Conservation (phyloP, 2,888 invertebrate genomes). For the Branchellion lobata region DNA sequence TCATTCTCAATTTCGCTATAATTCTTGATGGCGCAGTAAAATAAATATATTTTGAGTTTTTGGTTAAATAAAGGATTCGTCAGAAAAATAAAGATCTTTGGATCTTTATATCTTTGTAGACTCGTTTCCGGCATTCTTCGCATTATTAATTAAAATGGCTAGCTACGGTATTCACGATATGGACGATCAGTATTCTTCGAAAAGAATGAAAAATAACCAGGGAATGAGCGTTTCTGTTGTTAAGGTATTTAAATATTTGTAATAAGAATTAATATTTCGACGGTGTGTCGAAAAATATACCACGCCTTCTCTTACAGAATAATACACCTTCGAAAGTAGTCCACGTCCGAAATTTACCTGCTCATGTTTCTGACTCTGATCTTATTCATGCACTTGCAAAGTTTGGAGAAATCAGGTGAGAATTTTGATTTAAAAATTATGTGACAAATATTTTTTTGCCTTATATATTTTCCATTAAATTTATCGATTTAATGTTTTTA, state of each 20-base stretch:
- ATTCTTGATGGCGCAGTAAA: too few species aligned
- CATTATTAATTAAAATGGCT: constrained; percentile 29
- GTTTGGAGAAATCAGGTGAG: constrained; percentile 63
- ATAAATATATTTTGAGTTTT: too few species aligned
- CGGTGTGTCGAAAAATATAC: neutral
- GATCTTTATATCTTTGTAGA: too few species aligned
- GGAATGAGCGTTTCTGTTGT: constrained; percentile 34
- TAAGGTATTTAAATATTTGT: neutral
- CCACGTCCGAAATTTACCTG: constrained; percentile 63
- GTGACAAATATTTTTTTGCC: neutral
- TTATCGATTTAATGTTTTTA: too few species aligned
- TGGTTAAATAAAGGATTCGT: too few species aligned
- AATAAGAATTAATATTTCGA: neutral
- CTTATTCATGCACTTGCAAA: constrained; percentile 63
- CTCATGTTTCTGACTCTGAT: constrained; percentile 63
- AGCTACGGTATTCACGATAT: constrained; percentile 24
- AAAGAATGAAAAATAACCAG: constrained; percentile 44
- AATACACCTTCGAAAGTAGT: constrained; percentile 63
- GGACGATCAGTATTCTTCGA: constrained; percentile 14
- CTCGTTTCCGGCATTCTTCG: too few species aligned
- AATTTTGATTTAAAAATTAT: neutral
- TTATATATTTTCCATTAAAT: neutral
- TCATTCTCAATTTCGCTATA: too few species aligned
- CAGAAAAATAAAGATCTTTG: too few species aligned
- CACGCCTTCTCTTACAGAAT: neutral